Conservation (phyloP, 2,113 vertebrate genomes). For the Cercopithecus mona region DNA sequence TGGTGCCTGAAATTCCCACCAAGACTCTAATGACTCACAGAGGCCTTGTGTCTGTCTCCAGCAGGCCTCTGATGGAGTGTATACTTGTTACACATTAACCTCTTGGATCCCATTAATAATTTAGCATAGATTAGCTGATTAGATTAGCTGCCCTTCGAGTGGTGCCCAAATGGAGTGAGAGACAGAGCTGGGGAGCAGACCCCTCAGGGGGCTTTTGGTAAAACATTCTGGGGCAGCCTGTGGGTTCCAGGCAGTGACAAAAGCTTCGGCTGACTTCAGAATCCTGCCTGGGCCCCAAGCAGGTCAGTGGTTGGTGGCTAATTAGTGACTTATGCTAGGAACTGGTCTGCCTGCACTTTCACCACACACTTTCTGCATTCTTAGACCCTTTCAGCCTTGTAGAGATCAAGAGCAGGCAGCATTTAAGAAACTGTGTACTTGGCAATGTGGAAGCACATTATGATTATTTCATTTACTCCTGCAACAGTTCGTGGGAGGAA, state of each 20-base stretch:
- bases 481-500: not conserved
- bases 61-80: not conserved
- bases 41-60: not conserved
- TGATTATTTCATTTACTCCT: not conserved
- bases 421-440: accelerated
- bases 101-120: slow-evolving; percentile 48
- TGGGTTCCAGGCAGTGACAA: not conserved
- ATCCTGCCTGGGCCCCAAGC: not conserved
- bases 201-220: not conserved
- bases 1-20: not conserved
- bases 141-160: slow-evolving; percentile 14
- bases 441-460: not conserved
- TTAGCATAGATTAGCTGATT: slow-evolving; percentile 62
- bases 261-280: not conserved
- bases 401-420: not conserved
- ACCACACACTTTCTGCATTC: not conserved
- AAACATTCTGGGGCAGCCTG: not conserved
- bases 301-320: not conserved
- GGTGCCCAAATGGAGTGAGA: not conserved
- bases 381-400: not conserved
- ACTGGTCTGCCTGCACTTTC: not conserved
- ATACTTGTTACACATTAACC: slow-evolving; percentile 52
- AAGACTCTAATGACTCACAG: not conserved
- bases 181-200: not conserved
- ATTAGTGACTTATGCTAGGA: not conserved